These are phyloP conservation scores for Nymphalis io DNA, from an alignment of 1,140 invertebrate species.

Conservation along the genomic window DNA sequence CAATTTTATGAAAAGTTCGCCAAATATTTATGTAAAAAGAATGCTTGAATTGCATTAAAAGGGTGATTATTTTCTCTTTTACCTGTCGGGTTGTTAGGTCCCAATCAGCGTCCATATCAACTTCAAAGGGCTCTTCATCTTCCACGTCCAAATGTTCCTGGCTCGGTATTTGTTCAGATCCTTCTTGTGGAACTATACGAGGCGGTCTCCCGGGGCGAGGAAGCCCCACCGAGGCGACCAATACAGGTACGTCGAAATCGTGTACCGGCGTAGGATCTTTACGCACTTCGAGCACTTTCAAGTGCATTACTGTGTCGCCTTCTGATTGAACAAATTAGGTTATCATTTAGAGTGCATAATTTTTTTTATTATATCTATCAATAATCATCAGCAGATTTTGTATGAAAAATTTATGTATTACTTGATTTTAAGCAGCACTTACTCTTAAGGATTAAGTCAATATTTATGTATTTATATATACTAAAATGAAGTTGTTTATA, in stretches of 20 bases:
- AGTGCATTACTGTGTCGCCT: slow-evolving; percentile 89
- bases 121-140: slow-evolving; percentile 58
- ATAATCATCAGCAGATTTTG: too few species aligned
- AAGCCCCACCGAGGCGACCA: slow-evolving; percentile 83
- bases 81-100: slow-evolving; percentile 94
- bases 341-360: too few species aligned
- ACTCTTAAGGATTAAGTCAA: too few species aligned
- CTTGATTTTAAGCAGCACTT: too few species aligned
- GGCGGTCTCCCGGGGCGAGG: slow-evolving; percentile 62
- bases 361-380: too few species aligned
- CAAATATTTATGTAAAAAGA: too few species aligned
- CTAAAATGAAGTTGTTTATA: too few species aligned
- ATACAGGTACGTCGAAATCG: slow-evolving; percentile 95
- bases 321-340: slow-evolving; percentile 72
- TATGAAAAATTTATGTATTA: too few species aligned
- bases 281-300: slow-evolving; percentile 89
- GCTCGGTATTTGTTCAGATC: slow-evolving; percentile 40
- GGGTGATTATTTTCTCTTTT: not conserved
- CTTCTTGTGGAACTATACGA: slow-evolving; percentile 39
- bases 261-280: slow-evolving; percentile 90
- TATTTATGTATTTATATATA: too few species aligned
- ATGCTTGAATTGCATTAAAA: too few species aligned
- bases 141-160: slow-evolving; percentile 57
- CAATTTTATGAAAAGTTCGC: too few species aligned
- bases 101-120: slow-evolving; percentile 83